A percentile compares a stretch with the other conserved stretches of the same genome.
phyloP scores from a whole-genome alignment of 2,797 vertebrate species.

The Neopelma chrysocephalum region DNA sequence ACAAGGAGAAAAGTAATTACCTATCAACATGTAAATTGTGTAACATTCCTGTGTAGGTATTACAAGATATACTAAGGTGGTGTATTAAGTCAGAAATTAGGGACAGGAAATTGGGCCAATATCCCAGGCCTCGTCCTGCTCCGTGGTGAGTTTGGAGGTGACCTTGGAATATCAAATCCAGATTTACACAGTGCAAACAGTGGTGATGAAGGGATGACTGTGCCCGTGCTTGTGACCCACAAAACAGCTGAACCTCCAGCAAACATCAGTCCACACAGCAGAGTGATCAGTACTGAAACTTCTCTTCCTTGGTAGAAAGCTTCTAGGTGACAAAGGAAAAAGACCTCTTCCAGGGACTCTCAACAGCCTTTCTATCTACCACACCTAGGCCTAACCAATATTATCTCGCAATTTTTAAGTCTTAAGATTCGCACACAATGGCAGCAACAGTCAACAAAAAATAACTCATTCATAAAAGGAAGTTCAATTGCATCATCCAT shows the following conservation, averaged over 20 bases:
- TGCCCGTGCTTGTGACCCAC: background rate
- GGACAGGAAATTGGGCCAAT: background rate
- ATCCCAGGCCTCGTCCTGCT: background rate
- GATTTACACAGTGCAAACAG: background rate
- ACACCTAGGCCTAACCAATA: background rate
- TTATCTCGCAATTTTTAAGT: background rate
- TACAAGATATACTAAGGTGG: background rate
- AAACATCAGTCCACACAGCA: background rate
- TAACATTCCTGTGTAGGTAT: background rate
- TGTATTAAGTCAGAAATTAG: background rate
- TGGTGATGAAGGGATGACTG: background rate
- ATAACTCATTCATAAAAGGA: slow-evolving; percentile 65
- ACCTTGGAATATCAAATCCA: background rate
- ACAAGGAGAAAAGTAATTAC: background rate
- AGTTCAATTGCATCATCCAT: slow-evolving; percentile 36
- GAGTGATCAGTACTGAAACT: background rate
- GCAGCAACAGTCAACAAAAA: slow-evolving; percentile 57
- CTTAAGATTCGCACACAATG: background rate
- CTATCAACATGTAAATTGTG: background rate
- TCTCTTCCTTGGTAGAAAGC: background rate
- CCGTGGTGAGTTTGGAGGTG: background rate
- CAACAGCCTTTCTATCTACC: background rate
- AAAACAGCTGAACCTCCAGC: background rate
- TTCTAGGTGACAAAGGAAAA: background rate
- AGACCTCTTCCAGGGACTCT: background rate